Conservation (phyloP, 2,888 invertebrate genomes). For the Tortricodes alternella region DNA sequence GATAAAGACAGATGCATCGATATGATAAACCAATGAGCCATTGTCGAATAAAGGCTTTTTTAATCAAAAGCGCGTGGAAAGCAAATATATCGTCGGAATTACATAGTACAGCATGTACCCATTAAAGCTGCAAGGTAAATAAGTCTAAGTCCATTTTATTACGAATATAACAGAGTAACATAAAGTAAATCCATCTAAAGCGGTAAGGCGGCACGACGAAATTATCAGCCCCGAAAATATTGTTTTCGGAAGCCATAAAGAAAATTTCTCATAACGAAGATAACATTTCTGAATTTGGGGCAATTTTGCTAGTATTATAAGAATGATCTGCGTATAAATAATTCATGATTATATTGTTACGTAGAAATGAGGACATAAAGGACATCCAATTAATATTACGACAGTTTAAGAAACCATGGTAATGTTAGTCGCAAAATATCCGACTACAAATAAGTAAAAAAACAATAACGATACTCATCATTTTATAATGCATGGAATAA, state of each 20-base stretch:
- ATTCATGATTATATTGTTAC: not conserved
- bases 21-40: too few relatives aligned
- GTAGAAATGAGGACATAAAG: too few relatives aligned
- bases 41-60: too few relatives aligned
- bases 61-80: not conserved
- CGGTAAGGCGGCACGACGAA: conserved; percentile 59
- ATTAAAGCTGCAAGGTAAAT: not conserved
- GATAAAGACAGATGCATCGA: too few relatives aligned
- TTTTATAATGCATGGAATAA: too few relatives aligned
- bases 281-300: conserved; percentile 59
- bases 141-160: conserved; percentile 16
- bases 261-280: conserved; percentile 70
- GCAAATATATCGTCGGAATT: not conserved
- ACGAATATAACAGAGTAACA: conserved; percentile 34
- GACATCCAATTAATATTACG: too few relatives aligned
- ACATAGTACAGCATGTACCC: not conserved
- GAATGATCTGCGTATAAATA: conserved; percentile 11
- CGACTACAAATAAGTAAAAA: too few relatives aligned
- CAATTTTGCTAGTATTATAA: conserved; percentile 49
- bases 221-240: conserved; percentile 70
- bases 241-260: conserved; percentile 72
- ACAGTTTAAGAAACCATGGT: too few relatives aligned
- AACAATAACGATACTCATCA: too few relatives aligned
- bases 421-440: too few relatives aligned
- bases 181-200: conserved; percentile 62